A percentile compares a stretch with the other conserved stretches of the same genome.
These are phyloP conservation scores for Drosophila arawakana DNA, from an alignment of 1,140 invertebrate genomes.

Conservation along the genomic window DNA sequence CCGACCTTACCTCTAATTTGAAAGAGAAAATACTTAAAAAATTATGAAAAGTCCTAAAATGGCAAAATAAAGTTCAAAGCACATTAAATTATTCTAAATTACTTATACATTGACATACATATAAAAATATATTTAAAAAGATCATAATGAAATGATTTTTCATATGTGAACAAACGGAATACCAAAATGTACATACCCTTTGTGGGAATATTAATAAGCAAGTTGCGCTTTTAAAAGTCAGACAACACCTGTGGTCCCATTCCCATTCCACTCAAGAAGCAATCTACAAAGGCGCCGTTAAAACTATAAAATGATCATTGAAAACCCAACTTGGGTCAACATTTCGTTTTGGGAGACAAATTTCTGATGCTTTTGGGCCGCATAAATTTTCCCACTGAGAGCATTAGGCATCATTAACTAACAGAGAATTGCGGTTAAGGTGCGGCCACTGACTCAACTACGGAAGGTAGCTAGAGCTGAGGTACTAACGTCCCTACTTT, in stretches of 20 bases:
- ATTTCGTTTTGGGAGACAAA: conserved; percentile 53
- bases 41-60: too few species aligned
- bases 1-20: too few species aligned
- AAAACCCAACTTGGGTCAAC: conserved; percentile 34
- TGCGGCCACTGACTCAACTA: conserved; percentile 39
- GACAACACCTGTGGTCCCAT: conserved; percentile 53
- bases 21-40: too few species aligned
- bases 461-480: conserved; percentile 15
- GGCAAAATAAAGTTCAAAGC: too few species aligned
- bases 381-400: conserved; percentile 72
- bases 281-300: conserved; percentile 52
- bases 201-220: conserved; percentile 5
- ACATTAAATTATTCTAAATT: too few species aligned
- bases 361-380: conserved; percentile 49
- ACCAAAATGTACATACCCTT: conserved; percentile 3
- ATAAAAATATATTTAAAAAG: too few species aligned
- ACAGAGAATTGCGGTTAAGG: conserved; percentile 56
- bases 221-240: conserved; percentile 33
- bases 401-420: conserved; percentile 70
- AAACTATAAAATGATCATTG: conserved; percentile 52
- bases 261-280: background rate
- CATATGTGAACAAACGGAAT: background rate
- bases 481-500: background rate
- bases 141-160: too few species aligned
- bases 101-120: too few species aligned